These are phyloP conservation scores for Drosophila grimshawi DNA, from an alignment of 1,140 invertebrate species.

Conservation along the genomic window DNA sequence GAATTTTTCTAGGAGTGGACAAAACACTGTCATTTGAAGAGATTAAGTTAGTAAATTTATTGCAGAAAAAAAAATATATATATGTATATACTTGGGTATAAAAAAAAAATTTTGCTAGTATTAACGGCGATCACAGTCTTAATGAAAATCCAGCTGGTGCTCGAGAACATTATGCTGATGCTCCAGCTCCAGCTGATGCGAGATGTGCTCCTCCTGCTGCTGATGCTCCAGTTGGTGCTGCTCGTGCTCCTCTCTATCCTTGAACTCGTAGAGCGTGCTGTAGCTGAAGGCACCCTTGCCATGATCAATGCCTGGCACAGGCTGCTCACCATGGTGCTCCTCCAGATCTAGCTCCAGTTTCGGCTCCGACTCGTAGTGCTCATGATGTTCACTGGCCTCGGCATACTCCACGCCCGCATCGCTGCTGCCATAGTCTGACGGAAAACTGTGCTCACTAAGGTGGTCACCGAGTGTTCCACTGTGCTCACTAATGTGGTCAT, in stretches of 20 bases:
- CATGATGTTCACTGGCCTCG: slow-evolving; percentile 66
- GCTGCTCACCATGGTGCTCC: slow-evolving; percentile 47
- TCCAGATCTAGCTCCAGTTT: slow-evolving; percentile 16
- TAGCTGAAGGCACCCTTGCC: slow-evolving; percentile 81
- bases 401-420: slow-evolving; percentile 64
- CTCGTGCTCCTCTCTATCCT: slow-evolving; percentile 69
- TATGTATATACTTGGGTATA: slow-evolving; percentile 1
- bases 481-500: slow-evolving; percentile 54
- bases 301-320: slow-evolving; percentile 77
- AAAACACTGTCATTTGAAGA: too few species aligned
- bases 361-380: slow-evolving; percentile 42
- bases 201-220: slow-evolving; percentile 52
- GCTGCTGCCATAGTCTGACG: slow-evolving; percentile 62
- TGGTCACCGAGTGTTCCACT: too few species aligned
- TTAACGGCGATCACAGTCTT: slow-evolving; percentile 19
- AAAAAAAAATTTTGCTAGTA: slow-evolving; percentile 33
- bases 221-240: slow-evolving; percentile 61
- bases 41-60: slow-evolving; percentile 42
- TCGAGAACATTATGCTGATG: slow-evolving; percentile 46
- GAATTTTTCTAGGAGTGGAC: too few species aligned
- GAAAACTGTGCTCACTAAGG: slow-evolving; percentile 56
- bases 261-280: slow-evolving; percentile 78
- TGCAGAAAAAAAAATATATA: slow-evolving; percentile 5
- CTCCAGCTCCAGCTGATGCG: slow-evolving; percentile 51
- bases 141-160: slow-evolving; percentile 34